A percentile compares a stretch with the other conserved stretches of the same genome.
These are phyloP conservation scores for Scaptodrosophila latifasciaeformis DNA, from an alignment of 2,888 invertebrate genomes.

Conservation along the genomic window DNA sequence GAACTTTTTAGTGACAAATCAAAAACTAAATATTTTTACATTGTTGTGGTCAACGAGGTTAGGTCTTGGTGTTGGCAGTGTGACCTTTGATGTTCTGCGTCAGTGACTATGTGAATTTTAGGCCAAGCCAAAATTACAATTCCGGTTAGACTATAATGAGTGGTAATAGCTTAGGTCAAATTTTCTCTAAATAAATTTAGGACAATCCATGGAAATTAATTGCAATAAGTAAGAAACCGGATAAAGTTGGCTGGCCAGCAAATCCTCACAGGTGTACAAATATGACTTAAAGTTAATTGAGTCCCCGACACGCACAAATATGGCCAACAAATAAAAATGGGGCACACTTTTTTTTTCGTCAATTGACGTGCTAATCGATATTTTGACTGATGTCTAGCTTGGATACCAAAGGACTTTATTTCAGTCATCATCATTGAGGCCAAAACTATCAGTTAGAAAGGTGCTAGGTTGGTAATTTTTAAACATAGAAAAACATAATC, in stretches of 20 bases:
- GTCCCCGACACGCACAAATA: constrained; percentile 46
- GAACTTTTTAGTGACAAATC: neutral
- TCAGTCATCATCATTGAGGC: constrained; percentile 46
- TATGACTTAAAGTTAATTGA: constrained; percentile 48
- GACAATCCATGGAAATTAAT: constrained; percentile 64
- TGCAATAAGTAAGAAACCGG: constrained; percentile 37
- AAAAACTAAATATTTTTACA: neutral
- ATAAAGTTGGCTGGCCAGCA: constrained; percentile 30
- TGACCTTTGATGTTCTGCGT: constrained; percentile 68
- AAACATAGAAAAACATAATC: too few species aligned
- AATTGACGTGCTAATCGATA: constrained; percentile 50
- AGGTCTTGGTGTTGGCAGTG: constrained; percentile 23
- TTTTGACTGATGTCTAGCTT: constrained; percentile 48
- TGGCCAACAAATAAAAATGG: constrained; percentile 38
- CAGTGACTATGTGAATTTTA: constrained; percentile 31
- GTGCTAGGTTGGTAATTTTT: neutral
- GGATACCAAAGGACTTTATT: constrained; percentile 8
- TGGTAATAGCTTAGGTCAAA: neutral
- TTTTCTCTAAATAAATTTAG: too few species aligned
- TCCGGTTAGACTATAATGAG: neutral
- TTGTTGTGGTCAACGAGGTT: constrained; percentile 29
- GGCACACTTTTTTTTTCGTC: constrained; percentile 25
- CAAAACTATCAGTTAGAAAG: constrained; percentile 12
- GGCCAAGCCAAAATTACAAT: constrained; percentile 5
- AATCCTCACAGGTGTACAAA: constrained; percentile 55